Base-by-base conservation (phyloP, 2,888 invertebrate species). In the Cheilosia impressa region DNA sequence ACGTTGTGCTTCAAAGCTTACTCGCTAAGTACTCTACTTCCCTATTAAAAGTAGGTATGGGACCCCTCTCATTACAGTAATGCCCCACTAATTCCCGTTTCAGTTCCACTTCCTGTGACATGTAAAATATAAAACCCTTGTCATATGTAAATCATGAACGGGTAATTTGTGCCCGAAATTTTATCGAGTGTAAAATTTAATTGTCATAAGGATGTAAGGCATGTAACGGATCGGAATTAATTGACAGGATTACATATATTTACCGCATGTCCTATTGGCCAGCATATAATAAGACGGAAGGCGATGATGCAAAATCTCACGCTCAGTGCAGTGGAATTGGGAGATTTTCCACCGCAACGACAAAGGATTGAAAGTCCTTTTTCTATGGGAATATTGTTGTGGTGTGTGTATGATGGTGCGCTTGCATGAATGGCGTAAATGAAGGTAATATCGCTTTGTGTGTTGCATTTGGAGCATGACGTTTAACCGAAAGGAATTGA, bases 181-280 rank as follows among this genome's bases (percentile, higher is more conserved):
- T 77, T 76, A 85, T 85, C 53, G 76, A 80, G 81, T 72, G 80
- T 81, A 81, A 85, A 85, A 81, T 85, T 81, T 76, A 85, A 85
- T 85, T 76, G 81, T 85, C 81, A 77, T 72, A 85, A 84, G 79
- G 84, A 84, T 69, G 52, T 68, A 69, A 65, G 55, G 57, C 43
- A 38, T 69, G 63, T 19, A 43, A 45, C 34, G 47, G 19, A 58
- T 69, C 34, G 55, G 19, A 17, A 15, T 63, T 15, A 34, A 52
- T 65, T 71, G 60, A 73, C 62, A 43, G 60, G 72, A 72, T 79
- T 66, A 55, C 55, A 55, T 6, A 34, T 55, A 22, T 15, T 6
- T 27, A 6, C 27, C 6, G n/a, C n/a, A 71, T 13, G 38, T 38
- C 38, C 68, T 31, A 60, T 58, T 55, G 45, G 17, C 22, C 17